Evolutionary conservation across 2,113 vertebrate species (phyloP).

Genomic region (Abramis brama): DNA sequence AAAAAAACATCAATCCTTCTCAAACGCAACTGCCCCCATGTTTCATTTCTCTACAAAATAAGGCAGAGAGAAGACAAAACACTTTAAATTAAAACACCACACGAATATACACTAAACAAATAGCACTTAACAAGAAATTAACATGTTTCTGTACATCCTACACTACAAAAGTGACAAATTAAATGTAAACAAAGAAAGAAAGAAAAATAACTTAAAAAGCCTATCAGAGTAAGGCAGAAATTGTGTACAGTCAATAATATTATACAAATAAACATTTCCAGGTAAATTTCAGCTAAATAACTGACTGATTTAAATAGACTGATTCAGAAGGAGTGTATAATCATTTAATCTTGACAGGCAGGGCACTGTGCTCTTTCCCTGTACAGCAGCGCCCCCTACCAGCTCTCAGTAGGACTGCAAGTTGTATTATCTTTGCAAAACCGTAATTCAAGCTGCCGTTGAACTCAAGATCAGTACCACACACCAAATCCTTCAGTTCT

Average conservation of each 20-base stretch:
- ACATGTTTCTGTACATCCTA: slow-evolving; percentile 19
- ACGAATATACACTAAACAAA: slow-evolving; percentile 31
- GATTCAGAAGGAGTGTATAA: neutral
- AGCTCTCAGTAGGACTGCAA: neutral
- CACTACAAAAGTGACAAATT: slow-evolving; percentile 23
- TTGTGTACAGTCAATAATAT: slow-evolving; percentile 66
- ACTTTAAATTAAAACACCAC: slow-evolving; percentile 40
- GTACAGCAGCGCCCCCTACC: slow-evolving; percentile 14
- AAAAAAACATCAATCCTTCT: neutral
- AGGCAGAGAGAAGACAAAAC: neutral
- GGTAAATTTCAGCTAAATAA: slow-evolving; percentile 42
- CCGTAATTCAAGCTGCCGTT: neutral
- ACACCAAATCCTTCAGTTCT: neutral
- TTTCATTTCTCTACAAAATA: neutral
- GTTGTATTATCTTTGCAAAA: neutral
- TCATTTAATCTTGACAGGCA: neutral
- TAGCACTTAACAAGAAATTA: slow-evolving; percentile 31
- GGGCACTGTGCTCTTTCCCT: neutral
- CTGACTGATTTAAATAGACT: neutral
- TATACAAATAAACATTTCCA: slow-evolving; percentile 67
- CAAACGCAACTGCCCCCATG: neutral
- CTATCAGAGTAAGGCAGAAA: slow-evolving; percentile 72
- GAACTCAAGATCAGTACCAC: neutral
- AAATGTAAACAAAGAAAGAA: slow-evolving; percentile 42
- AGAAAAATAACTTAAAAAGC: slow-evolving; percentile 32